Conservation (phyloP, 2,113 vertebrate genomes). For the Aegithalos caudatus region DNA sequence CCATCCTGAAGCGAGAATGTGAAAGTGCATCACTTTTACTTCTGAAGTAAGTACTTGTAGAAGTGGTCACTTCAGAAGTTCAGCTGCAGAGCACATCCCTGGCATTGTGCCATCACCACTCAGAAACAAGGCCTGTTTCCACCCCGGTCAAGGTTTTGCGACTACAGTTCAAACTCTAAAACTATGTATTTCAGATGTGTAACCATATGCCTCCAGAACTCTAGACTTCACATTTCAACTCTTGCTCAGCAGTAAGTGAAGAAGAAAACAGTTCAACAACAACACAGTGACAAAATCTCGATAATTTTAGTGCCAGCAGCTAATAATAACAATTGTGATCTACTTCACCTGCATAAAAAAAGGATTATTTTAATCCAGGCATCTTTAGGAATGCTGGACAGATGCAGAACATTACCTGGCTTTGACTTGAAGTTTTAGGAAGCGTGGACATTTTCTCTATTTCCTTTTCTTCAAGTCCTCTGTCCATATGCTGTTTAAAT, state of each 20-base stretch:
- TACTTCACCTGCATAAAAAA: not conserved
- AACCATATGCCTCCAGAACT: not conserved
- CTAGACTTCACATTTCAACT: not conserved
- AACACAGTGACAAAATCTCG: not conserved
- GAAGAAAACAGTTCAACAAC: not conserved
- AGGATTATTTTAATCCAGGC: not conserved
- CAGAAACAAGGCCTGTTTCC: not conserved
- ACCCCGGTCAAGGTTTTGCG: not conserved
- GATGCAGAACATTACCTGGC: slow-evolving; percentile 74
- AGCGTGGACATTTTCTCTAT: slow-evolving; percentile 73
- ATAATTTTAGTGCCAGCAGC: not conserved
- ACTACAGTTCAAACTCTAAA: not conserved
- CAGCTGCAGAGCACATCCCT: not conserved
- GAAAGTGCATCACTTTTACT: not conserved
- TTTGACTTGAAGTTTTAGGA: slow-evolving; percentile 73
- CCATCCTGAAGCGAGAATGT: not conserved
- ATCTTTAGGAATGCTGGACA: not conserved
- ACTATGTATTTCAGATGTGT: not conserved
- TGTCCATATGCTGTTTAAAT: slow-evolving; percentile 82
- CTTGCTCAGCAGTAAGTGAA: not conserved
- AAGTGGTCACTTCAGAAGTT: not conserved
- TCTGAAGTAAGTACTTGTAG: not conserved
- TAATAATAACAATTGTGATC: not conserved
- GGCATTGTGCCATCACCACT: not conserved
- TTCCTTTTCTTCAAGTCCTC: slow-evolving; percentile 84